phyloP scores from a whole-genome alignment of 23 tunicate species.

The Pegea sp. region DNA sequence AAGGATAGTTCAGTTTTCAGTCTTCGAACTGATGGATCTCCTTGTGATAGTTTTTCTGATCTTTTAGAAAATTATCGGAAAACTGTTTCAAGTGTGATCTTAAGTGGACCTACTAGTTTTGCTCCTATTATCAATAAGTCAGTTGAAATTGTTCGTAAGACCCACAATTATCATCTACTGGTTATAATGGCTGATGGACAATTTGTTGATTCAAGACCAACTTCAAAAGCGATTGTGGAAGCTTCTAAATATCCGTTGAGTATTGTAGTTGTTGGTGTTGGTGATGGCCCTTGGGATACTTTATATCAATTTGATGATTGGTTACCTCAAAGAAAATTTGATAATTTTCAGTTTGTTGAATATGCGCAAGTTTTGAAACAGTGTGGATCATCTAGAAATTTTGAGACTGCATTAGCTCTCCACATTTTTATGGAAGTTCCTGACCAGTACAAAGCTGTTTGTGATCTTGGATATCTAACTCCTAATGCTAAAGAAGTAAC shows the following conservation, averaged over 20 bases:
- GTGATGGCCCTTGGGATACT: constrained; percentile 83
- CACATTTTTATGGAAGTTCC: constrained; percentile 84
- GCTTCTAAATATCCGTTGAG: constrained; percentile 74
- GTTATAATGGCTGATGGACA: constrained; percentile 85
- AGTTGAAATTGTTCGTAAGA: constrained; percentile 35
- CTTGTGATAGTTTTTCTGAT: constrained; percentile 47
- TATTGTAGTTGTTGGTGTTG: constrained; percentile 87
- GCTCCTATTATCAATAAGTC: constrained; percentile 79
- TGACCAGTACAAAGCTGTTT: constrained; percentile 59
- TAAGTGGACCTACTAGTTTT: constrained; percentile 87
- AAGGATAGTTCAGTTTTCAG: constrained; percentile 49
- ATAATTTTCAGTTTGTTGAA: constrained; percentile 90
- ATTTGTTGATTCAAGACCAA: constrained; percentile 70
- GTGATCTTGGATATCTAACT: constrained; percentile 31
- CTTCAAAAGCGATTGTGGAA: constrained; percentile 54
- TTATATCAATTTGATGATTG: constrained; percentile 82
- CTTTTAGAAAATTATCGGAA: constrained; percentile 16
- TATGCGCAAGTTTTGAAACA: constrained; percentile 23
- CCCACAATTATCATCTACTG: constrained; percentile 23
- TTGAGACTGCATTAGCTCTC: constrained; percentile 45
- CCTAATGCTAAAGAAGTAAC: no score
- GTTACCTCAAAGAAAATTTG: constrained; percentile 73
- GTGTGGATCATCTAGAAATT: constrained; percentile 5
- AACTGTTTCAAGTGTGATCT: constrained; percentile 9
- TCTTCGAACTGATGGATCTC: constrained; percentile 15